These are phyloP conservation scores for Pogonus chalceus DNA, from an alignment of 1,140 invertebrate genomes.

Conservation along the genomic window DNA sequence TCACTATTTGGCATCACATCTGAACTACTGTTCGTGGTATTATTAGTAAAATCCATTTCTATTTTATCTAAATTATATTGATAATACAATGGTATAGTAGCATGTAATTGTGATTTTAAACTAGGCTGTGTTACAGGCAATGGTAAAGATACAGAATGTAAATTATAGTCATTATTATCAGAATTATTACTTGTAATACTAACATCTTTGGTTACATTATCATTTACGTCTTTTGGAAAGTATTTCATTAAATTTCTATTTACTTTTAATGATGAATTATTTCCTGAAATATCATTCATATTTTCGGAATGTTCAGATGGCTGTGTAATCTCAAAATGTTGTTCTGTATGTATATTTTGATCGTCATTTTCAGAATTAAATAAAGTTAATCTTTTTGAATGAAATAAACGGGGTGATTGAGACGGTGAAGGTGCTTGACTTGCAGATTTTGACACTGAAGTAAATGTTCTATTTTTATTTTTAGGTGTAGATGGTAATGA, in stretches of 20 bases:
- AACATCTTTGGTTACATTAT: constrained; percentile 6
- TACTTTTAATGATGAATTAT: constrained; percentile 19
- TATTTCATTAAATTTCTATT: constrained; percentile 30
- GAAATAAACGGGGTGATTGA: neutral
- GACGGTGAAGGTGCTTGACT: neutral
- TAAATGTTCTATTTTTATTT: neutral
- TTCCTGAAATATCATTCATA: neutral
- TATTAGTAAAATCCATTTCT: constrained; percentile 9
- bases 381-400: neutral
- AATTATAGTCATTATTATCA: neutral
- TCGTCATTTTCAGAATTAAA: neutral
- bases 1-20: too few species aligned
- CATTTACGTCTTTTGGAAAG: neutral
- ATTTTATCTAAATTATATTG: constrained; percentile 19
- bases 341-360: too few species aligned
- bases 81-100: neutral
- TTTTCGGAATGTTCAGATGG: constrained; percentile 4
- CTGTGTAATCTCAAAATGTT: constrained; percentile 1
- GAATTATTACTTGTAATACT: neutral
- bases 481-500: constrained; percentile 3
- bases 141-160: neutral
- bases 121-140: neutral
- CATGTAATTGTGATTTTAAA: neutral
- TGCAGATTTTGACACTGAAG: neutral
- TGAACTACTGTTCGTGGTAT: constrained; percentile 5